Evolutionary conservation across 2,797 vertebrate species (phyloP).

Genomic region (Steatocranus sp.): DNA sequence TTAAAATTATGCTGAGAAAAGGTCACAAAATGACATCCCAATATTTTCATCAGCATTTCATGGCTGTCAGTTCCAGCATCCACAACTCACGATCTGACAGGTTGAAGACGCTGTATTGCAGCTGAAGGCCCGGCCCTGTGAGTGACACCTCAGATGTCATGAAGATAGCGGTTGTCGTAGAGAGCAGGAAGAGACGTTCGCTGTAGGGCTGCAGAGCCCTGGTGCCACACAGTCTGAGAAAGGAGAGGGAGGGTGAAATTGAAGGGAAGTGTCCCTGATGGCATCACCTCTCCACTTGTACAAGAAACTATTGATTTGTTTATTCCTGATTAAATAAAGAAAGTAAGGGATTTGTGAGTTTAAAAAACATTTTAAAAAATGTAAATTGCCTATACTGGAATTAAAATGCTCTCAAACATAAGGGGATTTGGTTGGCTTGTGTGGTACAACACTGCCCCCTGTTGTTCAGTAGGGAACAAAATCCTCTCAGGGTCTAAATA

Average conservation of each 20-base stretch:
- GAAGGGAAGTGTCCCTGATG: not conserved
- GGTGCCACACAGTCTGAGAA: constrained; percentile 82
- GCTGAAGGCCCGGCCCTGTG: constrained; percentile 87
- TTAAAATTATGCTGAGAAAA: not conserved
- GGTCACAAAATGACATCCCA: not conserved
- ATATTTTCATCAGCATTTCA: not conserved
- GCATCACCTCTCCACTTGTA: not conserved
- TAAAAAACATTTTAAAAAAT: rapidly evolving
- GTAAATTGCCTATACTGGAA: not conserved
- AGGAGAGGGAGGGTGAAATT: not conserved
- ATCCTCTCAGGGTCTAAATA: not conserved
- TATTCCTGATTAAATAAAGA: not conserved
- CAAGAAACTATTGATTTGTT: not conserved
- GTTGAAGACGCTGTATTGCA: constrained; percentile 86
- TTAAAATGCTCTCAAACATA: rapidly evolving
- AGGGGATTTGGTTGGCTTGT: not conserved
- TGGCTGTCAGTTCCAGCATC: not conserved
- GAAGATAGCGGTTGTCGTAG: constrained; percentile 71
- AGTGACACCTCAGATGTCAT: constrained; percentile 87
- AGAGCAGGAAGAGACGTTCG: constrained; percentile 78
- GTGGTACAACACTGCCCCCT: constrained; percentile 17
- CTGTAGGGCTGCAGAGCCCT: constrained; percentile 82
- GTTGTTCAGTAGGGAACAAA: not conserved
- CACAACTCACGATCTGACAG: constrained; percentile 85
- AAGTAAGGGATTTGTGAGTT: not conserved